phyloP scores from a whole-genome alignment of 1,140 invertebrate genomes.

The Drosophila parvula region DNA sequence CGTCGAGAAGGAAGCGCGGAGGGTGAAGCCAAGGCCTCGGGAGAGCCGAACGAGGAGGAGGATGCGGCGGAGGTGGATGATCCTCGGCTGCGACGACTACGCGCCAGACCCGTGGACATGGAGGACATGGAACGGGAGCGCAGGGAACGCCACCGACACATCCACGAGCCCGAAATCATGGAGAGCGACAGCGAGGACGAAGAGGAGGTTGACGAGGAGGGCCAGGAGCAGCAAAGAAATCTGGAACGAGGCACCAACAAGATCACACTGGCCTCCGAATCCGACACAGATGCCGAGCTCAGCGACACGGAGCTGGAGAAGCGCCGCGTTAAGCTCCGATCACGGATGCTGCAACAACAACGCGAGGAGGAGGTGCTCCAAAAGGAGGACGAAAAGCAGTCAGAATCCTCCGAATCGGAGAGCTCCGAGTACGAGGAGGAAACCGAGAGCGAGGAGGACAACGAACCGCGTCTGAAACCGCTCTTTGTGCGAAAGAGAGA shows the following conservation, averaged over 20 bases:
- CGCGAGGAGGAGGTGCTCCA: slow-evolving; percentile 87
- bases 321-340: slow-evolving; percentile 89
- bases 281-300: slow-evolving; percentile 88
- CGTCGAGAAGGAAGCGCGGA: slow-evolving; percentile 32
- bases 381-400: slow-evolving; percentile 90
- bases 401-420: slow-evolving; percentile 91
- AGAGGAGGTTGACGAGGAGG: slow-evolving; percentile 69
- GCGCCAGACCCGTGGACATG: slow-evolving; percentile 84
- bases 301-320: slow-evolving; percentile 94
- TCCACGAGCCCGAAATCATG: slow-evolving; percentile 90
- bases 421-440: slow-evolving; percentile 89
- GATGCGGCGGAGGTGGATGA: slow-evolving; percentile 89
- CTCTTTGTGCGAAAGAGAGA: slow-evolving; percentile 98
- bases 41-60: slow-evolving; percentile 44
- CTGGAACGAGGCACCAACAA: slow-evolving; percentile 79
- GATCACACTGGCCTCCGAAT: slow-evolving; percentile 87
- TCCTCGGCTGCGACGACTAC: slow-evolving; percentile 89
- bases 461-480: slow-evolving; percentile 94
- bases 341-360: slow-evolving; percentile 89
- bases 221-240: slow-evolving; percentile 68
- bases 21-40: slow-evolving; percentile 25
- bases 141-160: slow-evolving; percentile 85
- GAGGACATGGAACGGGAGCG: slow-evolving; percentile 86
- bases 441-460: slow-evolving; percentile 88
- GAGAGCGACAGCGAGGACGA: slow-evolving; percentile 88